These are phyloP conservation scores for Acanthopagrus latus DNA, from an alignment of 2,797 vertebrate genomes.

Conservation along the genomic window DNA sequence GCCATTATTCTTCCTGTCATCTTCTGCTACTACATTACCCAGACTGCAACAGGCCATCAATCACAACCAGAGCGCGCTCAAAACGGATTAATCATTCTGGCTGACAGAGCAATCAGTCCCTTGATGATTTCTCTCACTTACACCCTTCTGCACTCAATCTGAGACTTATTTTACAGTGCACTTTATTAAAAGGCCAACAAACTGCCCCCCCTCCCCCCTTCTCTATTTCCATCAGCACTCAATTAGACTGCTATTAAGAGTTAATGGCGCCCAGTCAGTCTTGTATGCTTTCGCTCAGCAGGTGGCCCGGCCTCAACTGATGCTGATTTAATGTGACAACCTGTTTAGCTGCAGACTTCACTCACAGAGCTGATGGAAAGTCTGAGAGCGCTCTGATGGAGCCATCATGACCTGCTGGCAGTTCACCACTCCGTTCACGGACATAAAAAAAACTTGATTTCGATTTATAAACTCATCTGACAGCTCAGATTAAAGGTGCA, in stretches of 20 bases:
- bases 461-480: constrained; percentile 9
- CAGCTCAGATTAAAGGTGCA: constrained; percentile 31
- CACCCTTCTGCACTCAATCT: constrained; percentile 42
- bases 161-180: constrained; percentile 56
- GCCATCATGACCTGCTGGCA: constrained; percentile 1
- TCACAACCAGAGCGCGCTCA: constrained; percentile 64
- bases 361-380: constrained; percentile 28
- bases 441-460: constrained; percentile 10
- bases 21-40: constrained; percentile 78
- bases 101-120: constrained; percentile 74
- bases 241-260: constrained; percentile 69
- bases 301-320: constrained; percentile 50
- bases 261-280: constrained; percentile 66
- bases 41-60: constrained; percentile 77
- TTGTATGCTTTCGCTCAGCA: constrained; percentile 49
- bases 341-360: constrained; percentile 52
- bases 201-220: neutral
- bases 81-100: constrained; percentile 71
- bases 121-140: constrained; percentile 63
- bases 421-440: constrained; percentile 5
- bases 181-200: constrained; percentile 64
- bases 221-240: constrained; percentile 65
- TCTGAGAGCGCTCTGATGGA: neutral
- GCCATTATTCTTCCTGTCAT: constrained; percentile 75
- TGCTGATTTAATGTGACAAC: constrained; percentile 67